A percentile compares a stretch with the other conserved stretches of the same genome.
Conservation (phyloP, 2,888 invertebrate species). For the Tromatobia lineatoria region DNA sequence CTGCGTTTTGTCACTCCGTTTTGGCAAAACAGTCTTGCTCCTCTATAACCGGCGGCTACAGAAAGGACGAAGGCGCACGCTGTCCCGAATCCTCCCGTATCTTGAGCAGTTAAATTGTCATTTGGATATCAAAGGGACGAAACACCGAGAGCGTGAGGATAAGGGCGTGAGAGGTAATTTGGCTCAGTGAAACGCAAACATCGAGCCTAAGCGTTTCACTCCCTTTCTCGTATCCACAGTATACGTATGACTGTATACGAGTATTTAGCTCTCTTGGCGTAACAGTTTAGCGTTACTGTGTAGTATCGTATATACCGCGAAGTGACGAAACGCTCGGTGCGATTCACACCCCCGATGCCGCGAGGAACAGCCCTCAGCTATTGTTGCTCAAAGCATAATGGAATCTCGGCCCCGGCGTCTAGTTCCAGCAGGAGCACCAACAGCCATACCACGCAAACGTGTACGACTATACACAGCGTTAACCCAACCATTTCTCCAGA, state of each 20-base stretch:
- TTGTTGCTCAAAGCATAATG: conserved; percentile 85
- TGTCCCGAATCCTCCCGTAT: conserved; percentile 64
- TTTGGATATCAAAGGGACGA: conserved; percentile 85
- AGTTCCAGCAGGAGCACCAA: conserved; percentile 66
- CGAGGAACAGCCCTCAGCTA: conserved; percentile 85
- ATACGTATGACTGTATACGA: conserved; percentile 35
- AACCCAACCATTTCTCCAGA: conserved; percentile 62
- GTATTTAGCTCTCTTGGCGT: conserved; percentile 45
- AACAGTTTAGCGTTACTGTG: conserved; percentile 59
- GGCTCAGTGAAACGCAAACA: conserved; percentile 85
- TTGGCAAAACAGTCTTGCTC: conserved; percentile 53
- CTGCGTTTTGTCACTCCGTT: conserved; percentile 40
- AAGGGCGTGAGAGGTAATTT: conserved; percentile 85
- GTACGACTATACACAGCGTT: conserved; percentile 44
- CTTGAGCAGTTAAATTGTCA: conserved; percentile 85
- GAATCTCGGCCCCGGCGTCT: conserved; percentile 82
- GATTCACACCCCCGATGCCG: conserved; percentile 83
- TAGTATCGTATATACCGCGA: conserved; percentile 43
- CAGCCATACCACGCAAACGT: conserved; percentile 34
- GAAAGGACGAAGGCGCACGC: conserved; percentile 57
- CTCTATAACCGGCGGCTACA: conserved; percentile 28
- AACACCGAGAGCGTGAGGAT: conserved; percentile 81
- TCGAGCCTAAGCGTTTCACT: conserved; percentile 74
- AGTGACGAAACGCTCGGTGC: conserved; percentile 80
- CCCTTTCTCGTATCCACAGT: conserved; percentile 54